phyloP scores from a whole-genome alignment of 1,140 invertebrate genomes.

The Drosophila nasuta region DNA sequence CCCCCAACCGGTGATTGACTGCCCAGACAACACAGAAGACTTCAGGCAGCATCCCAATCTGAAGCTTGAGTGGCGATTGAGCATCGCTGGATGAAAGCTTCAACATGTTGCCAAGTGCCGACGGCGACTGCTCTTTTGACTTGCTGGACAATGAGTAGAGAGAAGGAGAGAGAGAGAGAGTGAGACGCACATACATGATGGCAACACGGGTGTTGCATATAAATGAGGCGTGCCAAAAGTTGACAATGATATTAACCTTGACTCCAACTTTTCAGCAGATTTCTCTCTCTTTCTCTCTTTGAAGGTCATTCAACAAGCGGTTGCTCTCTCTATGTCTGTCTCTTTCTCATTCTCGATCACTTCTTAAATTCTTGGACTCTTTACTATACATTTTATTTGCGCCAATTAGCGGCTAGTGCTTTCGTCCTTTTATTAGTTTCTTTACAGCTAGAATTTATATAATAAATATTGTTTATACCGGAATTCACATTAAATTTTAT shows the following conservation, averaged over 20 bases:
- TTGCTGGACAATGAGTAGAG: background rate
- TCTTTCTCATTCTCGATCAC: too few species aligned
- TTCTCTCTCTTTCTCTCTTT: slow-evolving; percentile 3
- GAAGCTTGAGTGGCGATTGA: slow-evolving; percentile 49
- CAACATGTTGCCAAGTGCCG: slow-evolving; percentile 58
- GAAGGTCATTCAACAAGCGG: slow-evolving; percentile 9
- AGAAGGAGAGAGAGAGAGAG: slow-evolving; percentile 8
- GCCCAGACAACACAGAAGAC: slow-evolving; percentile 22
- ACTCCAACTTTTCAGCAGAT: slow-evolving; percentile 42
- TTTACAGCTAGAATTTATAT: too few species aligned
- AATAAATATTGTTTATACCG: too few species aligned
- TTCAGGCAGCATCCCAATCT: slow-evolving; percentile 7
- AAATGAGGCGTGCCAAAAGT: slow-evolving; percentile 74
- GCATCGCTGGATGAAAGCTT: slow-evolving; percentile 34
- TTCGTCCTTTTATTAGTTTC: too few species aligned
- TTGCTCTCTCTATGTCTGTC: too few species aligned
- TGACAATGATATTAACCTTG: slow-evolving; percentile 81
- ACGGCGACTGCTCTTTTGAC: slow-evolving; percentile 25
- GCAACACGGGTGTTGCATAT: slow-evolving; percentile 57
- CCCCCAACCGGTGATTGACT: slow-evolving; percentile 55
- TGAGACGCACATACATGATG: background rate
- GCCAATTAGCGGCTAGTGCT: too few species aligned
- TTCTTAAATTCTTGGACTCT: too few species aligned
- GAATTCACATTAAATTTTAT: too few species aligned
- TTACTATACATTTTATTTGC: too few species aligned